Base-by-base conservation (phyloP, 30 jellyfish, hydroid and myxozoan species). In the Chironex yamaguchii region DNA sequence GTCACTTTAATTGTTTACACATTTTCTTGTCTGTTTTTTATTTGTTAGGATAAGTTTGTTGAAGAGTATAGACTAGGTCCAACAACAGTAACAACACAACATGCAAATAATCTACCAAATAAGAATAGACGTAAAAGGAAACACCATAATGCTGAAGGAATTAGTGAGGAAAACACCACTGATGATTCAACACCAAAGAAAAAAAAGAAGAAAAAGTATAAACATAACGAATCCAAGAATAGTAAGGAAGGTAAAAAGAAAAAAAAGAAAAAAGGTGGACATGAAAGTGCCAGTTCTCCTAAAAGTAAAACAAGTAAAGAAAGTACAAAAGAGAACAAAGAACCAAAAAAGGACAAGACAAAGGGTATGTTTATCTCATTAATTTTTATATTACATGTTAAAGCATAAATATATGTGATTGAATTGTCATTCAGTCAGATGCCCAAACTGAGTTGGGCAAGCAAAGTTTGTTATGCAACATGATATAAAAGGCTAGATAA, bases 21-120 rank as follows among this genome's bases (percentile, higher is more conserved):
- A n/a, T n/a, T n/a, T n/a, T n/a, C n/a, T n/a, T n/a, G n/a, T n/a
- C n/a, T n/a, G n/a, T 42, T 42, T 42, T 9, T 42, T 42, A 6
- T 42, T 13, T 72, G 71, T 42, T 58, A 85, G 95, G 78, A 86
- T 21, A 53, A 85, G 1, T 54, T 49, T 64, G 91, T 91, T 21
- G 79, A 24, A 9, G 49, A 66, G 63, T 91, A 50, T 74, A 62
- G 88, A 23, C 89, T 91, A 24, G 98, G 96, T 14, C 76, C 65
- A 24, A 52, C 98, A 3, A 32, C 82, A 28, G 72, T 85, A 0
- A 64, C 64, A 2, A 94, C 90, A 49, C 94, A 96, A 2, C 79
- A 86, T 13, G 62, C 90, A 36, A 29, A 52, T 24, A 86, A 69
- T 34, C 62, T 94, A 0, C 93, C 89, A 1, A 20, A 54, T 58